These are phyloP conservation scores for Orestias chungarensis DNA, from an alignment of 2,797 vertebrate genomes.

Conservation along the genomic window DNA sequence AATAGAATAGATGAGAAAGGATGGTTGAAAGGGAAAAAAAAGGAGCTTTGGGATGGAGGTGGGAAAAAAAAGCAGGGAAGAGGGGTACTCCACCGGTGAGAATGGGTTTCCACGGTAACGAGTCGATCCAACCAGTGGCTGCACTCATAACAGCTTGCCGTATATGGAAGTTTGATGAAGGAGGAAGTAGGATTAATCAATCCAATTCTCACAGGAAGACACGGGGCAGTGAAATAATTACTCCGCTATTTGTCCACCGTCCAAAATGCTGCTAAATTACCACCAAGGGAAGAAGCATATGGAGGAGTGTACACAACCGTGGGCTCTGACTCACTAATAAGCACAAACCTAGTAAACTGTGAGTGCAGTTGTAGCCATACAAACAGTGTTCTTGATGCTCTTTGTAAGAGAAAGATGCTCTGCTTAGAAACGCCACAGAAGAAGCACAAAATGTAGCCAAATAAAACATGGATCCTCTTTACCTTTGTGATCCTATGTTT, in stretches of 20 bases:
- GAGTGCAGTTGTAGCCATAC: slow-evolving; percentile 2
- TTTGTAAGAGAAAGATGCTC: slow-evolving; percentile 19
- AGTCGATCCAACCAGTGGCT: slow-evolving; percentile 65
- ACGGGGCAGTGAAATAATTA: slow-evolving; percentile 59
- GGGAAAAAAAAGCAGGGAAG: slow-evolving; percentile 42
- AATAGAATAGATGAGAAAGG: slow-evolving; percentile 34
- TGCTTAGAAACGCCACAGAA: slow-evolving; percentile 56
- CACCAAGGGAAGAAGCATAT: slow-evolving; percentile 13
- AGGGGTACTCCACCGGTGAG: slow-evolving; percentile 54
- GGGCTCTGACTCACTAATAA: slow-evolving; percentile 8
- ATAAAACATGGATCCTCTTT: slow-evolving; percentile 57
- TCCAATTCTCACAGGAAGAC: slow-evolving; percentile 60
- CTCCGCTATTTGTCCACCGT: slow-evolving; percentile 26
- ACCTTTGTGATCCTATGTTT: slow-evolving; percentile 16
- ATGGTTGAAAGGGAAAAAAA: background rate
- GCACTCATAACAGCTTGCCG: slow-evolving; percentile 55
- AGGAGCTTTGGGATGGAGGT: background rate
- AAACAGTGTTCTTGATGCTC: background rate
- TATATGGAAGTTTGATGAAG: slow-evolving; percentile 65
- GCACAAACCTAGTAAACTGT: slow-evolving; percentile 1
- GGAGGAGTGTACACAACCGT: background rate
- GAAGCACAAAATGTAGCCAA: slow-evolving; percentile 39
- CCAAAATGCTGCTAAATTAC: slow-evolving; percentile 35
- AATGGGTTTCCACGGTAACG: slow-evolving; percentile 74
- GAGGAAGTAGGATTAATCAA: slow-evolving; percentile 71